Conservation (phyloP, 2,113 vertebrate genomes). For the Cochlearius cochlearius region DNA sequence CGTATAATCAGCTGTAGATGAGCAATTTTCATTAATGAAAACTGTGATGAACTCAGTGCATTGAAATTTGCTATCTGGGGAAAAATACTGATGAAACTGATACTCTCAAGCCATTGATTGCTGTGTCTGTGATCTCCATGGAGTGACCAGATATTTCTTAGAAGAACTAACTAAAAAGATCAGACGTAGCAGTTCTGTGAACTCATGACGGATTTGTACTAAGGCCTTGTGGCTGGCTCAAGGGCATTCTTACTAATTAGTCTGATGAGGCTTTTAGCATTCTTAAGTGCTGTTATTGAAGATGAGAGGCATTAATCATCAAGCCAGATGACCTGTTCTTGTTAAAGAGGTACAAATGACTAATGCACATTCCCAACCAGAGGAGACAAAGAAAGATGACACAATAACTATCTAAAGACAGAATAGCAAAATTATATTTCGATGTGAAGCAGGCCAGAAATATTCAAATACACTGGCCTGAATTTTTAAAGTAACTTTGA, state of each 20-base stretch:
- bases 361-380: background rate
- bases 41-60: background rate
- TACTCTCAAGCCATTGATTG: background rate
- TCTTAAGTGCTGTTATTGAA: background rate
- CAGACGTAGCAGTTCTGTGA: background rate
- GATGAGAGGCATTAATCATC: conserved; percentile 14
- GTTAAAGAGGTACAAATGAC: background rate
- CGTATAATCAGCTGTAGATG: background rate
- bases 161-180: background rate
- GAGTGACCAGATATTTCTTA: background rate
- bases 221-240: background rate
- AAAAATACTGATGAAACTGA: background rate
- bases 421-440: background rate
- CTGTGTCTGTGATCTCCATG: background rate
- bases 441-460: background rate
- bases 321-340: conserved; percentile 2
- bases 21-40: background rate
- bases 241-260: conserved; percentile 26
- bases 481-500: background rate
- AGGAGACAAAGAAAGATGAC: background rate
- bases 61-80: background rate
- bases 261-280: conserved; percentile 6
- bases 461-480: background rate
- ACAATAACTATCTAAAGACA: background rate
- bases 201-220: background rate